Percentiles rank a stretch among this genome's conserved stretches.
phyloP scores from a whole-genome alignment of 2,888 invertebrate genomes.

The Drosophila melanosoma region DNA sequence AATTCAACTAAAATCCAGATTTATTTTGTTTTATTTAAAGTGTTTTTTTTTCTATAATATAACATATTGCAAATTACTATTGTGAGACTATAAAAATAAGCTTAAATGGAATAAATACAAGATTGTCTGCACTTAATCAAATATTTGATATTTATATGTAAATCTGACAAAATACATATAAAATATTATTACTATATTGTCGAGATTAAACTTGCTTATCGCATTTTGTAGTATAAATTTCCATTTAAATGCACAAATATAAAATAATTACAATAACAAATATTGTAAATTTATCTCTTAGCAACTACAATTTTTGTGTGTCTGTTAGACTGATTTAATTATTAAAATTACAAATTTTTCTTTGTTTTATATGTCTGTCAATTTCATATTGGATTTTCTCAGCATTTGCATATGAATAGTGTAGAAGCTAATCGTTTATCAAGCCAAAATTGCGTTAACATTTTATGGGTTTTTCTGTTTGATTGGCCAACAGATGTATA shows the following conservation, averaged over 20 bases:
- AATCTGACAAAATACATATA: neutral
- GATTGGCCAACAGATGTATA: conserved; percentile 45
- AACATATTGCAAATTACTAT: neutral
- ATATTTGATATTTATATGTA: neutral
- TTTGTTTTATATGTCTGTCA: neutral
- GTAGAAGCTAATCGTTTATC: neutral
- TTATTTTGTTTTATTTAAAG: neutral
- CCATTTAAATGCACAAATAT: neutral
- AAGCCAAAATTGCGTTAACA: neutral
- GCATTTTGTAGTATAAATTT: neutral
- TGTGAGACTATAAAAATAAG: neutral
- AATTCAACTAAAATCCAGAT: neutral
- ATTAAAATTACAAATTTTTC: neutral
- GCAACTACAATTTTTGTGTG: neutral
- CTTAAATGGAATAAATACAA: neutral
- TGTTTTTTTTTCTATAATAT: neutral
- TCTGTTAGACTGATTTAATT: neutral
- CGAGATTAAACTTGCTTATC: neutral
- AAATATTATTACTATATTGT: neutral
- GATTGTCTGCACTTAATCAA: neutral
- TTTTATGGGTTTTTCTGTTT: conserved; percentile 13
- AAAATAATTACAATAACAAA: neutral
- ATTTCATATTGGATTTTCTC: neutral
- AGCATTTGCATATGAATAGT: conserved; percentile 9
- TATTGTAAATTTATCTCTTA: neutral